phyloP scores from a whole-genome alignment of 2,797 vertebrate genomes.

The Mico argentatus region DNA sequence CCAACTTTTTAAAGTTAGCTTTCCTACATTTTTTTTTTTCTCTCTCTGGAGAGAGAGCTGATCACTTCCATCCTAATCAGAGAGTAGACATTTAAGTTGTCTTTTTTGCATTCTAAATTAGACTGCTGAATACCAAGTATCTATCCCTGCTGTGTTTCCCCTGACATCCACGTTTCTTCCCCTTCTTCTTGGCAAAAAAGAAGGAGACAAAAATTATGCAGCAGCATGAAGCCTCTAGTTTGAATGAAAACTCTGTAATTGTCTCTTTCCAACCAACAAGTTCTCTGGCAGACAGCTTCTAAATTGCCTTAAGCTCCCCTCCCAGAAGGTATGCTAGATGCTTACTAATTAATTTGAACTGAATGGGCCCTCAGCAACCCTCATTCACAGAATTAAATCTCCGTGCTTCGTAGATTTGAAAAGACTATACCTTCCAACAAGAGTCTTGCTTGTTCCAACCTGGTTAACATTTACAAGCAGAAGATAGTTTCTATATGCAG shows the following conservation, averaged over 20 bases:
- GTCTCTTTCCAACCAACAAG: slow-evolving; percentile 14
- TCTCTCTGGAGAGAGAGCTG: neutral
- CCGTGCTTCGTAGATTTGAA: neutral
- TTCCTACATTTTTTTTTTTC: neutral
- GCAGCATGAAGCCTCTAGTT: slow-evolving; percentile 3
- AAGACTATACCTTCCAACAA: neutral
- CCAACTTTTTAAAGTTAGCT: neutral
- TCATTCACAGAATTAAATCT: slow-evolving; percentile 51
- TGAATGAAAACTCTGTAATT: slow-evolving; percentile 51
- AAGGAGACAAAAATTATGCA: neutral
- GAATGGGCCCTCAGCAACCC: neutral
- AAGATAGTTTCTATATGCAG: neutral
- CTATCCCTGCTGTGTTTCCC: neutral
- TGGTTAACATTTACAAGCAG: neutral
- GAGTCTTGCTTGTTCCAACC: neutral
- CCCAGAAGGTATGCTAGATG: neutral
- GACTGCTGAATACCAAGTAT: neutral
- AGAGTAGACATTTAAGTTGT: neutral
- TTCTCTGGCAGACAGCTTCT: slow-evolving; percentile 22
- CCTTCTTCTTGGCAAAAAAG: slow-evolving; percentile 44
- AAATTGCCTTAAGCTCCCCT: slow-evolving; percentile 28
- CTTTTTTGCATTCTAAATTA: slow-evolving; percentile 31
- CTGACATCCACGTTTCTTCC: neutral
- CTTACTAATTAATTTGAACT: slow-evolving; percentile 55
- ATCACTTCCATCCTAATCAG: neutral